Evolutionary conservation across 2,113 vertebrate genomes (phyloP).

Genomic region (Suricata suricatta): DNA sequence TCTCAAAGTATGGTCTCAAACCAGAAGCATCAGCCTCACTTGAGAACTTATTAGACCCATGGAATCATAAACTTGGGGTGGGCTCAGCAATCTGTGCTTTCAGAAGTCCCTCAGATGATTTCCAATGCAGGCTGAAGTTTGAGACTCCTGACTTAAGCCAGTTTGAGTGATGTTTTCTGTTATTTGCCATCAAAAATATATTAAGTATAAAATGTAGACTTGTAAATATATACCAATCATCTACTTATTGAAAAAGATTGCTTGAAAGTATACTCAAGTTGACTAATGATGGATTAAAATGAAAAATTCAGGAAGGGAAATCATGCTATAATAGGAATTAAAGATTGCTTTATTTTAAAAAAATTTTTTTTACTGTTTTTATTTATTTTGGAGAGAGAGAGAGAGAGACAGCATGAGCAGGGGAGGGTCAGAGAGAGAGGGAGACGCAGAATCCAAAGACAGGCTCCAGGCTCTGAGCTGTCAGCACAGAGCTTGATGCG

Average conservation of each 20-base stretch:
- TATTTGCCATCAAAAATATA: not conserved
- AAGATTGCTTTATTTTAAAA: not conserved
- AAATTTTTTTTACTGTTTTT: too few relatives aligned
- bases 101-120: not conserved
- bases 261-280: constrained; percentile 24
- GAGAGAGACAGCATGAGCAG: too few relatives aligned
- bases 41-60: not conserved
- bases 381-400: too few relatives aligned
- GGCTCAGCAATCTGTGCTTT: not conserved
- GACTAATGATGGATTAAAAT: constrained; percentile 12
- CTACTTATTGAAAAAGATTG: constrained; percentile 14
- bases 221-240: not conserved
- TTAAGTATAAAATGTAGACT: not conserved
- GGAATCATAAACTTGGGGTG: not conserved
- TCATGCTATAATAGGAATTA: not conserved
- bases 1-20: not conserved
- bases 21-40: not conserved
- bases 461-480: too few relatives aligned
- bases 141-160: not conserved
- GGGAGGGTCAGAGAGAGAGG: too few relatives aligned
- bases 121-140: not conserved
- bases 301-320: not conserved
- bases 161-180: not conserved
- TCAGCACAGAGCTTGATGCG: too few relatives aligned
- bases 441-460: too few relatives aligned